Conservation (phyloP, 1,140 invertebrate species). For the Grapholita molesta region DNA sequence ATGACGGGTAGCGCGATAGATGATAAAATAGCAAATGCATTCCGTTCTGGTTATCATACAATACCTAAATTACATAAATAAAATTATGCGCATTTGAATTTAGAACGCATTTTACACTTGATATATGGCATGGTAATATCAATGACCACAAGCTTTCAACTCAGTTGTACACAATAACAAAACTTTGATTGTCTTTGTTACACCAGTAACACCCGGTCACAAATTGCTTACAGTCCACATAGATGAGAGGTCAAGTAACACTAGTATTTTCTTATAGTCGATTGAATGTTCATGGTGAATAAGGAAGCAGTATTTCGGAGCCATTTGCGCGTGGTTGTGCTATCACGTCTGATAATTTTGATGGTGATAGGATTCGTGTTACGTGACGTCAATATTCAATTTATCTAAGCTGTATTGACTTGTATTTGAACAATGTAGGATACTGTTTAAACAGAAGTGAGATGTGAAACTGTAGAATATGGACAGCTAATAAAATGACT, state of each 20-base stretch:
- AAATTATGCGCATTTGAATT: background rate
- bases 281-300: background rate
- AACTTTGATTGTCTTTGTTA: background rate
- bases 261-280: background rate
- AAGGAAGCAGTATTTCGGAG: background rate
- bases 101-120: background rate
- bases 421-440: no score
- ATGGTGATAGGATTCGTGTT: background rate
- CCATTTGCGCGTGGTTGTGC: background rate
- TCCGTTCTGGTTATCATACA: no score
- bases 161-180: background rate
- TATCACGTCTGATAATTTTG: background rate
- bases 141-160: background rate
- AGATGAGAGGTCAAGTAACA: background rate
- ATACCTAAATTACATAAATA: background rate
- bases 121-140: background rate
- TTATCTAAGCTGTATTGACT: background rate
- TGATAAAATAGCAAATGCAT: no score
- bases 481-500: no score
- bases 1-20: no score
- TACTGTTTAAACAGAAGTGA: no score
- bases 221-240: background rate
- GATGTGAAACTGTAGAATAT: no score
- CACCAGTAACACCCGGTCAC: background rate
- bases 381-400: background rate